Evolutionary conservation across 92 coral and sea anemone genomes (phyloP), one percentile per base, ranked within the genome.

Genomic region (Diadumene lineata): DNA sequence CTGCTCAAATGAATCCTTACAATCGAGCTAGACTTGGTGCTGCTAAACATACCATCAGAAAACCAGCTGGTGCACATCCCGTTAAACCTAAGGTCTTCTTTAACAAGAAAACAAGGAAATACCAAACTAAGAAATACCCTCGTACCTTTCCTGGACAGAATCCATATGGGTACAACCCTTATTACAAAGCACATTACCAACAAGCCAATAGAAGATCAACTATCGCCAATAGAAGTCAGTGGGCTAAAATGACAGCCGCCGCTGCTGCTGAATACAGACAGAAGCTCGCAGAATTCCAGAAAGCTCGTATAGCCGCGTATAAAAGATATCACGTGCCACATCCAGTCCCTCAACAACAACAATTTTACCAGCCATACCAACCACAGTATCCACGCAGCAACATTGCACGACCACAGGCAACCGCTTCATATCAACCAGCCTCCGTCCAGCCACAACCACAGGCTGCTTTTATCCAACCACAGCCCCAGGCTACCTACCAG

Each of bases 231-330:
- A 80, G 64, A 72, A 81, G 50, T 67, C 81, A 30, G 0, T 74
- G 64, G 81, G 81, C 30, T 75, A 80, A 21, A 73, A 66, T 53
- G 73, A 53, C 64, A 73, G 76, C 19, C 76, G 66, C 31, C 63
- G 68, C 15, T 76, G 70, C 43, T 68, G 66, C 31, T 65, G 43
- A 31, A 70, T 84, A 81, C 84, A 50, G 64, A 72, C 53, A 56
- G 50, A 66, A 57, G 29, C 22, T 73, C 0, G 66, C 29, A 33
- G 67, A 44, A 19, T 51, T 19, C 65, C 30, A 56, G 4, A 55
- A 55, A 24, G 58, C 26, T 24, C 34, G n/a, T 9, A 1, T 21
- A 3, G 58, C 75, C 31, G 66, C 65, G 11, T 72, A 72, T 34
- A 56, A 72, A 23, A 28, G 77, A 72, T 31, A 31, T 23, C 34